Percentiles rank a stretch among this genome's conserved stretches.
phyloP scores from a whole-genome alignment of 2,113 vertebrate species.

The Tichodroma muraria region DNA sequence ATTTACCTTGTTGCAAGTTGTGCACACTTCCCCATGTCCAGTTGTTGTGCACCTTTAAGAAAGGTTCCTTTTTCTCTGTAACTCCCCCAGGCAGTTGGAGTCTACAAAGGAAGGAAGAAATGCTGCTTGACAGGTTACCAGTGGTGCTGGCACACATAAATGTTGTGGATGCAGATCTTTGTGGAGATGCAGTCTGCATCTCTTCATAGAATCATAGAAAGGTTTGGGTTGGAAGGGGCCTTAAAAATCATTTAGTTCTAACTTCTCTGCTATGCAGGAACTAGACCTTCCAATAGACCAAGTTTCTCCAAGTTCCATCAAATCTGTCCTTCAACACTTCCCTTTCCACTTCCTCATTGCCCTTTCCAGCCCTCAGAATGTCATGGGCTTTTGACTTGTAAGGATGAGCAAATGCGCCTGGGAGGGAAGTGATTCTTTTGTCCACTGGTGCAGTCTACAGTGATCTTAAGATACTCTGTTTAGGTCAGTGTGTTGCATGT shows the following conservation, averaged over 20 bases:
- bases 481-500: not conserved
- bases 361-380: not conserved
- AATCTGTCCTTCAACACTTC: not conserved
- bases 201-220: not conserved
- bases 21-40: not conserved
- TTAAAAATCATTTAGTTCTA: not conserved
- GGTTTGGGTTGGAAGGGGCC: not conserved
- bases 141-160: not conserved
- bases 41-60: not conserved
- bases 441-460: not conserved
- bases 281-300: not conserved
- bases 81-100: not conserved
- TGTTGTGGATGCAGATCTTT: not conserved
- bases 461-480: not conserved
- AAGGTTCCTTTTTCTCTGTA: not conserved
- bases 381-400: not conserved
- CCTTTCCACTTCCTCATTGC: not conserved
- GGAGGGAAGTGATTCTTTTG: not conserved
- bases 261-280: not conserved
- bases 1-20: not conserved
- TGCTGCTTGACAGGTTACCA: not conserved
- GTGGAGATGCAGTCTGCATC: not conserved
- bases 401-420: not conserved
- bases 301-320: not conserved
- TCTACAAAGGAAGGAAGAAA: not conserved